Evolutionary conservation across 2,113 vertebrate species (phyloP).

Genomic region (Struthidea cinerea): DNA sequence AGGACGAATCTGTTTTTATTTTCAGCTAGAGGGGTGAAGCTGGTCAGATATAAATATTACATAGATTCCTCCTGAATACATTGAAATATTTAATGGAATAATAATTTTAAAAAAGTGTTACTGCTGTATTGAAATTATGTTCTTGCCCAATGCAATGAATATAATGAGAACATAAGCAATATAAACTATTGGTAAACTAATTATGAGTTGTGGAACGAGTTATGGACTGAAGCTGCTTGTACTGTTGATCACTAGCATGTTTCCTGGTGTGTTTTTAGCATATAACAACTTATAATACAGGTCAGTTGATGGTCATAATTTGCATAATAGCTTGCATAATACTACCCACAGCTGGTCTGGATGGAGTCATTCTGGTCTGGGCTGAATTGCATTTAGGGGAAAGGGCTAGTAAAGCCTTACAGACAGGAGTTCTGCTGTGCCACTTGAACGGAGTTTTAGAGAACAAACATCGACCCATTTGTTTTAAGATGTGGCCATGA

Average conservation of each 20-base stretch:
- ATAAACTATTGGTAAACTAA: background rate
- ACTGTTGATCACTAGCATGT: background rate
- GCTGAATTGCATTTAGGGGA: background rate
- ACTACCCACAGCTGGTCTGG: background rate
- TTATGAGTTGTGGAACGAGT: background rate
- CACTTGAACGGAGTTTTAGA: background rate
- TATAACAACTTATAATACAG: background rate
- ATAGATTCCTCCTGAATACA: background rate
- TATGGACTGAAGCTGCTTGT: background rate
- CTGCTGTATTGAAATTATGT: background rate
- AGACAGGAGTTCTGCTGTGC: background rate
- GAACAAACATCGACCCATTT: fast-evolving
- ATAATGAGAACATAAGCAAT: background rate
- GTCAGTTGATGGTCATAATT: background rate
- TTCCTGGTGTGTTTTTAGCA: background rate
- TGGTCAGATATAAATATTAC: background rate
- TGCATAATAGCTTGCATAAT: background rate
- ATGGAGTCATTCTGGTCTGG: background rate
- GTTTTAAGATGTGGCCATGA: background rate
- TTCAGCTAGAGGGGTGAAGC: background rate
- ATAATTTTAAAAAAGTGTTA: background rate
- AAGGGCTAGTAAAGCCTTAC: background rate
- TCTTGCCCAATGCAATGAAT: background rate
- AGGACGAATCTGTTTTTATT: background rate
- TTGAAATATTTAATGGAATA: background rate